phyloP scores from a whole-genome alignment of 1,140 invertebrate species.

The Lasaia peninsularis region DNA sequence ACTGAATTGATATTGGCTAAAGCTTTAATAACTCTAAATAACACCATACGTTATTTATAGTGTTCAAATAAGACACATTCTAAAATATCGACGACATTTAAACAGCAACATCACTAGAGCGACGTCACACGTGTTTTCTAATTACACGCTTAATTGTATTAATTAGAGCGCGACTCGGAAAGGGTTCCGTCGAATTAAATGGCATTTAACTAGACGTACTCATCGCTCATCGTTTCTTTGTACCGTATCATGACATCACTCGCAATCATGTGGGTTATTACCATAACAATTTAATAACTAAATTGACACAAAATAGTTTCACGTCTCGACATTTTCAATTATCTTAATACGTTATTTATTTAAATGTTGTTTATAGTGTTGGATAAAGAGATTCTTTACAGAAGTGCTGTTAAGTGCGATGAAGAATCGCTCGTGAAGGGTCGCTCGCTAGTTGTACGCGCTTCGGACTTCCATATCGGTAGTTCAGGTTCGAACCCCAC shows the following conservation, averaged over 20 bases:
- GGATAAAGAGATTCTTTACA: too few relatives aligned
- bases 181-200: constrained; percentile 63
- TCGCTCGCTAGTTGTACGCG: too few relatives aligned
- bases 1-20: too few relatives aligned
- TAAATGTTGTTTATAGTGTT: background rate
- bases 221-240: constrained; percentile 11
- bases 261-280: constrained; percentile 39
- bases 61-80: too few relatives aligned
- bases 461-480: too few relatives aligned
- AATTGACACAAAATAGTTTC: constrained; percentile 8
- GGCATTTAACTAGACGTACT: constrained; percentile 23
- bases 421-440: too few relatives aligned
- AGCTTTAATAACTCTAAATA: too few relatives aligned
- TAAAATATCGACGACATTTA: background rate
- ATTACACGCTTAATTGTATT: constrained; percentile 70
- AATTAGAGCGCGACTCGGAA: constrained; percentile 60
- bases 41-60: too few relatives aligned
- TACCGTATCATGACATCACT: constrained; percentile 3
- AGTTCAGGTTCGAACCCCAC: too few relatives aligned
- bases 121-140: constrained; percentile 53
- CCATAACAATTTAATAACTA: constrained; percentile 30
- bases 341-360: background rate
- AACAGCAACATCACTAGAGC: constrained; percentile 33
- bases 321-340: background rate
- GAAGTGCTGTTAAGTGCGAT: too few relatives aligned